These are phyloP conservation scores for Camponotus pennsylvanicus DNA, from an alignment of 1,140 invertebrate genomes.

Conservation along the genomic window DNA sequence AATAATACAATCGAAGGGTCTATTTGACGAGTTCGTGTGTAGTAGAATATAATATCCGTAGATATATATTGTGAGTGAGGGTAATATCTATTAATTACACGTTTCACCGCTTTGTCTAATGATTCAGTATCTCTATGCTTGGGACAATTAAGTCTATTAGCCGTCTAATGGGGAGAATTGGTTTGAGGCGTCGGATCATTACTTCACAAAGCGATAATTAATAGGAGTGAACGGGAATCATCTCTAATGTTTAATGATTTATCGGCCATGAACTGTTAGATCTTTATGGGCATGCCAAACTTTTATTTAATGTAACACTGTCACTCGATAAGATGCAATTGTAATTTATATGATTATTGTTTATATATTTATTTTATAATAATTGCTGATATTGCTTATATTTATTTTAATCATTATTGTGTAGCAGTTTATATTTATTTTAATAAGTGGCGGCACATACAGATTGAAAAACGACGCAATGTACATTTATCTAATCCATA, in stretches of 20 bases:
- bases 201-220: conserved; percentile 66
- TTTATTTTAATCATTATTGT: no score
- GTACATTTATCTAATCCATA: no score
- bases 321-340: no score
- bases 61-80: conserved; percentile 15
- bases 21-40: neutral
- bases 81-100: conserved; percentile 70
- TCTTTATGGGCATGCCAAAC: conserved; percentile 14
- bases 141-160: conserved; percentile 56
- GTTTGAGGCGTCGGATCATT: conserved; percentile 61
- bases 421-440: no score
- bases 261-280: conserved; percentile 22
- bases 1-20: neutral
- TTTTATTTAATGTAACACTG: neutral
- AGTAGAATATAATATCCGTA: neutral
- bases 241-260: conserved; percentile 48
- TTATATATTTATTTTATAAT: no score
- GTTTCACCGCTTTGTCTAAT: conserved; percentile 53
- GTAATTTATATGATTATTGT: no score
- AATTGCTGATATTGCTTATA: no score
- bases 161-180: conserved; percentile 51
- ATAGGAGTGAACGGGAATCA: conserved; percentile 62
- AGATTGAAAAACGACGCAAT: no score
- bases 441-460: no score
- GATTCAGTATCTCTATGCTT: conserved; percentile 55